These are phyloP conservation scores for Aphidius gifuensis DNA, from an alignment of 1,140 invertebrate genomes.

Conservation along the genomic window DNA sequence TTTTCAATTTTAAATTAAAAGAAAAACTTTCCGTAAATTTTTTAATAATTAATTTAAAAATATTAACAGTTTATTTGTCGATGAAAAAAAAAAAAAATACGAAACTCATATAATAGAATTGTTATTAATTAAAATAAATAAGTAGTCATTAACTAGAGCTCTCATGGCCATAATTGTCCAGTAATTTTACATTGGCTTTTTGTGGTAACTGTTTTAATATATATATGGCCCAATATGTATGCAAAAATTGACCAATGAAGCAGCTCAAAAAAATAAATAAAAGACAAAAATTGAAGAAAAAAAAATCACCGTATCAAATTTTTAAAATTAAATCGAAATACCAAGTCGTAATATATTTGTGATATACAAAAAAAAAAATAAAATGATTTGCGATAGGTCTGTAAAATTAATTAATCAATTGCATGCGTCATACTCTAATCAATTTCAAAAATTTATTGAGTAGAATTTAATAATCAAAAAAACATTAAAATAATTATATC, in stretches of 20 bases:
- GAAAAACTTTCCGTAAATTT: no score
- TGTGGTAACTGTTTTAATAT: slow-evolving; percentile 6
- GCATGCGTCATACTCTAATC: slow-evolving; percentile 27
- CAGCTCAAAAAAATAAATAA: slow-evolving; percentile 17
- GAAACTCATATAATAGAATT: slow-evolving; percentile 22
- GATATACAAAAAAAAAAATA: slow-evolving; percentile 20
- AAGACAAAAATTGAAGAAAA: neutral
- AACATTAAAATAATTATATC: neutral
- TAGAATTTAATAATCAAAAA: slow-evolving; percentile 19
- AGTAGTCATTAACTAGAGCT: slow-evolving; percentile 26
- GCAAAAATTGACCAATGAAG: slow-evolving; percentile 20
- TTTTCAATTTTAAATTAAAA: no score
- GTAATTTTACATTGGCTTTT: slow-evolving; percentile 11
- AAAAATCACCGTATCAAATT: slow-evolving; percentile 16
- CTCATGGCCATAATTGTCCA: slow-evolving; percentile 17
- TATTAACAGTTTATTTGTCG: slow-evolving; percentile 5
- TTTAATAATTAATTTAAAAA: no score
- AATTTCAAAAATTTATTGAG: slow-evolving; percentile 23
- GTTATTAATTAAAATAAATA: slow-evolving; percentile 23
- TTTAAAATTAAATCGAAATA: neutral
- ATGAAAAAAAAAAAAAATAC: slow-evolving; percentile 14
- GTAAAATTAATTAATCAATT: slow-evolving; percentile 27
- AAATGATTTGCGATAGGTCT: slow-evolving; percentile 21
- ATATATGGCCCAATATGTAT: slow-evolving; percentile 7
- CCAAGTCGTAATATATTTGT: slow-evolving; percentile 25